Conservation (phyloP, 2,888 invertebrate genomes). For the Anorthoa munda region DNA sequence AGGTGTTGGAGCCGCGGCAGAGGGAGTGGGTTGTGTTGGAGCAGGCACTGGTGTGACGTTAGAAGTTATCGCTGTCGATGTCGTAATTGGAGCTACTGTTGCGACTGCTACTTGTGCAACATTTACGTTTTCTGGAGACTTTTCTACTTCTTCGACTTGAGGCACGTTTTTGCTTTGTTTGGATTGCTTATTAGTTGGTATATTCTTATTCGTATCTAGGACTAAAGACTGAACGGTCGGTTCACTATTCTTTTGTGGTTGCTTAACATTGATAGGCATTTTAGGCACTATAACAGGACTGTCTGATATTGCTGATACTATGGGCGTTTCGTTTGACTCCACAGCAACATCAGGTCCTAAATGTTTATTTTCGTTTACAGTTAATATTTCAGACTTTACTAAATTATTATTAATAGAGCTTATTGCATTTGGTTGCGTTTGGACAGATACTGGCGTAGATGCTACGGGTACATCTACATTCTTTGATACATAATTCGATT, state of each 20-base stretch:
- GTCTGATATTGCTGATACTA: constrained; percentile 93
- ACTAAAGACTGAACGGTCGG: constrained; percentile 78
- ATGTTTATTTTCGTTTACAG: constrained; percentile 85
- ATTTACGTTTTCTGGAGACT: constrained; percentile 68
- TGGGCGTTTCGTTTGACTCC: constrained; percentile 90
- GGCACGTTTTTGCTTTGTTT: constrained; percentile 83
- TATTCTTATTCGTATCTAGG: constrained; percentile 84
- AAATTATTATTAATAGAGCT: constrained; percentile 86
- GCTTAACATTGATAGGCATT: constrained; percentile 86
- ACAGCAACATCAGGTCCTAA: constrained; percentile 83
- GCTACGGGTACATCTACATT: constrained; percentile 77
- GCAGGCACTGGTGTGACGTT: constrained; percentile 57
- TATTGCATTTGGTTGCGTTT: constrained; percentile 85
- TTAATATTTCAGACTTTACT: constrained; percentile 87
- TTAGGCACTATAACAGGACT: constrained; percentile 92
- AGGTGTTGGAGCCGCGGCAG: constrained; percentile 48
- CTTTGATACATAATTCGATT: constrained; percentile 79
- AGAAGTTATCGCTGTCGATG: constrained; percentile 56
- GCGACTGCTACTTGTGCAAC: constrained; percentile 50
- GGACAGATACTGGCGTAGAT: constrained; percentile 77
- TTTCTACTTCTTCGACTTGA: constrained; percentile 79
- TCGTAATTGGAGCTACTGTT: constrained; percentile 56
- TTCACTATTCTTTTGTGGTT: constrained; percentile 84
- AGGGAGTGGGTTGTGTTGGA: constrained; percentile 42
- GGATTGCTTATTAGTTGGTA: constrained; percentile 79